Percentiles rank a stretch among this genome's conserved stretches.
Evolutionary conservation across 1,140 invertebrate genomes (phyloP).

Genomic region (Prorops nasuta): DNA sequence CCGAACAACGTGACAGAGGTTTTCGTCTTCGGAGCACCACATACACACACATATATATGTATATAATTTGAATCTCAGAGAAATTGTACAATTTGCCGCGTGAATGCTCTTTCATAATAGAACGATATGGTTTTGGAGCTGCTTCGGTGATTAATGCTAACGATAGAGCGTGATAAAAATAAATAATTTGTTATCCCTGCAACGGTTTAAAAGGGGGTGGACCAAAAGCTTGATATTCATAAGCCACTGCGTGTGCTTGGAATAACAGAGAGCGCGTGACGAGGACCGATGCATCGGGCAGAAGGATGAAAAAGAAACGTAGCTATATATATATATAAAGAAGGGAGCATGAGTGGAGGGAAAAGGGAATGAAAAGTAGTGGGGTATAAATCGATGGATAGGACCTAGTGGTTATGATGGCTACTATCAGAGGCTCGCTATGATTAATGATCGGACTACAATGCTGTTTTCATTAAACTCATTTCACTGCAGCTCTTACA

Average conservation of each 20-base stretch:
- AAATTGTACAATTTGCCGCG: background rate
- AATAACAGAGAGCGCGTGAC: conserved; percentile 40
- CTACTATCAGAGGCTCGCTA: conserved; percentile 49
- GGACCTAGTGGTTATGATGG: conserved; percentile 42
- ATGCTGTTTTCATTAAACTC: conserved; percentile 58
- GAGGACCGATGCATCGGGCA: conserved; percentile 45
- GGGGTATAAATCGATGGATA: conserved; percentile 13
- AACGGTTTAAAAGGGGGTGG: too few relatives aligned
- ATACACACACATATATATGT: too few relatives aligned
- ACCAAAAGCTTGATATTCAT: conserved; percentile 51
- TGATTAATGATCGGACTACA: conserved; percentile 55
- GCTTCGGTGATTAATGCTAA: conserved; percentile 11
- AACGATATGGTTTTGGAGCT: background rate
- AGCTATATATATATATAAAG: conserved; percentile 1
- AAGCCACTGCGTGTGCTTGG: conserved; percentile 33
- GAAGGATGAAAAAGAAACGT: conserved; percentile 32
- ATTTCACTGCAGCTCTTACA: conserved; percentile 49
- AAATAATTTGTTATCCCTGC: too few relatives aligned
- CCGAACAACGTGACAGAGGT: too few relatives aligned
- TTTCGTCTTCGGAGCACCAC: too few relatives aligned
- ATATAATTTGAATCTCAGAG: too few relatives aligned
- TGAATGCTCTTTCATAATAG: background rate
- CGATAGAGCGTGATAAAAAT: too few relatives aligned
- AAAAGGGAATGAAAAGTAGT: conserved; percentile 25
- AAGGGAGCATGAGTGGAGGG: too few relatives aligned